Evolutionary conservation across 2,888 invertebrate species (phyloP).

Genomic region (Tipula vernalis): DNA sequence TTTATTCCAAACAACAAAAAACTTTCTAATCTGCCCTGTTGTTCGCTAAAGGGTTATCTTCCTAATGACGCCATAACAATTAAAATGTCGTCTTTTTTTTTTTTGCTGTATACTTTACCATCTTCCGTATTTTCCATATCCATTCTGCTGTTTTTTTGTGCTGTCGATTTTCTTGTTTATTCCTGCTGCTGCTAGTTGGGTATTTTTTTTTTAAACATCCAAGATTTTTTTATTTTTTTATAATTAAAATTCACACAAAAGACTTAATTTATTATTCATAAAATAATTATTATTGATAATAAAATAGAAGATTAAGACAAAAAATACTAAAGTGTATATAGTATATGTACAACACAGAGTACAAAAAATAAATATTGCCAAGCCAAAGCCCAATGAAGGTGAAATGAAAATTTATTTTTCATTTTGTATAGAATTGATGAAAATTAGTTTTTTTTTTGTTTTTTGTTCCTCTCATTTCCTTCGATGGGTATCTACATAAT

Average conservation of each 20-base stretch:
- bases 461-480: background rate
- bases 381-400: background rate
- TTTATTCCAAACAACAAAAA: background rate
- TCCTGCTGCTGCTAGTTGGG: background rate
- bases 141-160: background rate
- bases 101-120: background rate
- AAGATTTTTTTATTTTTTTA: background rate
- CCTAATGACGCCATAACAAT: background rate
- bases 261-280: background rate
- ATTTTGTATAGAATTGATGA: background rate
- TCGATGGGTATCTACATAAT: background rate
- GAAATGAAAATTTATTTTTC: background rate
- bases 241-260: conserved; percentile 4
- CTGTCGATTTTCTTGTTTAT: background rate
- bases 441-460: background rate
- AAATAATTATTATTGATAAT: conserved; percentile 4
- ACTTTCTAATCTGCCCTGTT: background rate
- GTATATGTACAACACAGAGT: background rate
- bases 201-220: background rate
- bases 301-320: background rate
- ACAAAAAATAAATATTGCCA: background rate
- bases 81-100: background rate
- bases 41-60: background rate
- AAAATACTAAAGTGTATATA: background rate
- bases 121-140: background rate